Percentiles rank a stretch among this genome's conserved stretches.
Evolutionary conservation across 2,888 invertebrate species (phyloP).

Genomic region (Anoncus sp.): DNA sequence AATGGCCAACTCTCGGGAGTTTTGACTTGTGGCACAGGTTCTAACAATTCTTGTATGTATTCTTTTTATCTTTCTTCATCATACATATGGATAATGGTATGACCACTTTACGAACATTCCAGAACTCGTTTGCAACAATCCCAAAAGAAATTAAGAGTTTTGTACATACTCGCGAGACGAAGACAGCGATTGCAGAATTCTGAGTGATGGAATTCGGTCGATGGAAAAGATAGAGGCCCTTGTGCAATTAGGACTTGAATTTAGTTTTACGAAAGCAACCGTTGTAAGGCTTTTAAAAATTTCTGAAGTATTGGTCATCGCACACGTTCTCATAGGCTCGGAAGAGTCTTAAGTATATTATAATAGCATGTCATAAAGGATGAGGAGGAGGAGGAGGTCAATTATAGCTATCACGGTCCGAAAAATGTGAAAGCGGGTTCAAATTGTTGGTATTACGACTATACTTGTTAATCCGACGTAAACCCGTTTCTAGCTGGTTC

Average conservation of each 20-base stretch:
- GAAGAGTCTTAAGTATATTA: slow-evolving; percentile 41
- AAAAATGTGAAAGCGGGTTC: slow-evolving; percentile 57
- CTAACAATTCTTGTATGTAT: slow-evolving; percentile 4
- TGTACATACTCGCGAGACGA: not conserved
- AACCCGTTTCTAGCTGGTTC: slow-evolving; percentile 4
- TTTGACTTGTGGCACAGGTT: slow-evolving; percentile 20
- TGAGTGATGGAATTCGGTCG: slow-evolving; percentile 1
- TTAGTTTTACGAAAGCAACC: slow-evolving; percentile 27
- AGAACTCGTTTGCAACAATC: slow-evolving; percentile 1
- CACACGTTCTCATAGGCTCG: slow-evolving; percentile 22
- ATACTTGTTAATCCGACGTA: slow-evolving; percentile 4
- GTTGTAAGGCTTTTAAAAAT: slow-evolving; percentile 41
- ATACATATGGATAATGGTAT: not conserved
- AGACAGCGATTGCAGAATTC: not conserved
- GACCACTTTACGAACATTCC: slow-evolving; percentile 17
- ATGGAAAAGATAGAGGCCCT: slow-evolving; percentile 5
- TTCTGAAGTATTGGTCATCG: slow-evolving; percentile 15
- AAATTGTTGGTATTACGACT: slow-evolving; percentile 26
- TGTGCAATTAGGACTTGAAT: too few relatives aligned
- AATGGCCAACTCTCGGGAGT: slow-evolving; percentile 19
- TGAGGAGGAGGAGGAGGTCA: slow-evolving; percentile 44
- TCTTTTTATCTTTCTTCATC: not conserved
- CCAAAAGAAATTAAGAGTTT: not conserved
- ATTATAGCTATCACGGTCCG: slow-evolving; percentile 56
- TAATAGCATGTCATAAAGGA: slow-evolving; percentile 40